These are phyloP conservation scores for Anodontia alba DNA, from an alignment of 2,888 invertebrate genomes.

Conservation along the genomic window DNA sequence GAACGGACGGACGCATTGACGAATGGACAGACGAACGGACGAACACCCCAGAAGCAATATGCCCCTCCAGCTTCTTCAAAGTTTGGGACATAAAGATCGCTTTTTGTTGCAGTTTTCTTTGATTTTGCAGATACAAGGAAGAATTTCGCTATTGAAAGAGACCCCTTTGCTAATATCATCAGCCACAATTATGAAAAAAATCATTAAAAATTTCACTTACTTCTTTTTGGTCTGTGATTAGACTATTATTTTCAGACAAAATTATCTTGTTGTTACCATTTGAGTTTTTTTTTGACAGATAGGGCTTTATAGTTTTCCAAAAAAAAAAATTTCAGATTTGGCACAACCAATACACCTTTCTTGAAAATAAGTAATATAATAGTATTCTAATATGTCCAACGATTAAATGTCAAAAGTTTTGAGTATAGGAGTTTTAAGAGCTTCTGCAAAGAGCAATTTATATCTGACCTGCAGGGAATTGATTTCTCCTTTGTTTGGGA, in stretches of 20 bases:
- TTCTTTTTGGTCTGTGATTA: neutral
- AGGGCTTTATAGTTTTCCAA: slow-evolving; percentile 36
- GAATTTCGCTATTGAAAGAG: neutral
- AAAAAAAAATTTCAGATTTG: slow-evolving; percentile 34
- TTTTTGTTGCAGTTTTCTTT: neutral
- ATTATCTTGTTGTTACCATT: slow-evolving; percentile 4
- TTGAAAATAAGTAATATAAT: slow-evolving; percentile 27
- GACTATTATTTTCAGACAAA: neutral
- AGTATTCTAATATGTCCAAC: too few species aligned
- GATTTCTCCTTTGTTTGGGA: too few species aligned
- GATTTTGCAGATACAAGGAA: neutral
- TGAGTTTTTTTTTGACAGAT: slow-evolving; percentile 22
- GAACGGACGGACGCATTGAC: too few species aligned
- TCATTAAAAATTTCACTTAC: slow-evolving; percentile 1
- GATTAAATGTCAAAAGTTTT: too few species aligned
- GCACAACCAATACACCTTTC: slow-evolving; percentile 29
- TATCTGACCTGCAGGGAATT: too few species aligned
- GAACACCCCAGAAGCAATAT: too few species aligned
- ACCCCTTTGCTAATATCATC: neutral
- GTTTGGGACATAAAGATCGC: too few species aligned
- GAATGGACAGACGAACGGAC: too few species aligned
- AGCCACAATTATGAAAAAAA: neutral
- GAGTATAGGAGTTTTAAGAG: too few species aligned
- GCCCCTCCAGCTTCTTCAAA: too few species aligned
- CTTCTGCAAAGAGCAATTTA: too few species aligned